Conservation (phyloP, 2,113 vertebrate genomes). For the Calonectris borealis region DNA sequence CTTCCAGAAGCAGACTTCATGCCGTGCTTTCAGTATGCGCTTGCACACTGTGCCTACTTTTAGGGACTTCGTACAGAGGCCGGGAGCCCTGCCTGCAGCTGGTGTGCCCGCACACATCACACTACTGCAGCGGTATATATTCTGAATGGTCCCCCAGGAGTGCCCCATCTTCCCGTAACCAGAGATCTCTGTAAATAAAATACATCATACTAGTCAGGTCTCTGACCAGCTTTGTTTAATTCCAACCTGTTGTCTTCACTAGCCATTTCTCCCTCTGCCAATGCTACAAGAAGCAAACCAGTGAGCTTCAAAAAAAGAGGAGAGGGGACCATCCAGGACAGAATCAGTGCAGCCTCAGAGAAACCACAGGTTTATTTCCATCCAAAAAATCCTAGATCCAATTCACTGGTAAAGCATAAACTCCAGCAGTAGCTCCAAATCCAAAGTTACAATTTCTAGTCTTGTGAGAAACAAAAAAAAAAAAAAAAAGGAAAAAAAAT, state of each 20-base stretch:
- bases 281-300: not conserved
- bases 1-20: not conserved
- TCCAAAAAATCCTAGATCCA: not conserved
- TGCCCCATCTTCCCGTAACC: not conserved
- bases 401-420: not conserved
- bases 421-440: not conserved
- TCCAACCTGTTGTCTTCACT: not conserved
- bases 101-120: not conserved
- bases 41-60: not conserved
- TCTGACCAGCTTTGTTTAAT: not conserved
- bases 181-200: not conserved
- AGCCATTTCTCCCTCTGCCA: not conserved
- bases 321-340: not conserved
- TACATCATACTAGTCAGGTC: too few species aligned
- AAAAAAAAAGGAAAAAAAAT: too few species aligned
- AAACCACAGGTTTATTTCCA: not conserved
- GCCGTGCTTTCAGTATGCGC: not conserved
- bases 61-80: not conserved
- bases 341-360: not conserved
- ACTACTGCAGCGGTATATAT: rapidly evolving
- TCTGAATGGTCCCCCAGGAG: not conserved
- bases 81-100: not conserved
- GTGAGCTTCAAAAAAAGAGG: not conserved
- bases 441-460: not conserved
- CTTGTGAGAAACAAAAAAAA: not conserved